These are phyloP conservation scores for Sarcophaga variegata DNA, from an alignment of 2,888 invertebrate genomes.

Conservation along the genomic window DNA sequence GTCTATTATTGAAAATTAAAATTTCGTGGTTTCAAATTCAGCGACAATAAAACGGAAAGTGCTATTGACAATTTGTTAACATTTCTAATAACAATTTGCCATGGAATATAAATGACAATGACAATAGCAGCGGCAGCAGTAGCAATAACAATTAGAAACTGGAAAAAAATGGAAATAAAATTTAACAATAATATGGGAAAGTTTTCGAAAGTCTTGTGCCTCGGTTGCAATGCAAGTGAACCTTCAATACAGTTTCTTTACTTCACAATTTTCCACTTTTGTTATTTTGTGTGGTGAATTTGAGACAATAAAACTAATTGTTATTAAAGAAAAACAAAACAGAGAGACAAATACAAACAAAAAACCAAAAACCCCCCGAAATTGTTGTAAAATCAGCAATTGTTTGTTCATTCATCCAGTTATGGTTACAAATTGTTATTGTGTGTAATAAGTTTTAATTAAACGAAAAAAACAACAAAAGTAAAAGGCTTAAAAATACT, in stretches of 20 bases:
- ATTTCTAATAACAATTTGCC: constrained; percentile 51
- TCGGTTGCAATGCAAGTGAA: background rate
- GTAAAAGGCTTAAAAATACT: too few relatives aligned
- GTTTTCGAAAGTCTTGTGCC: constrained; percentile 53
- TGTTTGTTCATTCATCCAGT: constrained; percentile 47
- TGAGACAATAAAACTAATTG: constrained; percentile 61
- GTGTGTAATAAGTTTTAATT: constrained; percentile 59
- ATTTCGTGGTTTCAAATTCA: constrained; percentile 9
- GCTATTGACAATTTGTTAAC: constrained; percentile 65
- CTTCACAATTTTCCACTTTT: constrained; percentile 18
- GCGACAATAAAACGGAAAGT: constrained; percentile 57
- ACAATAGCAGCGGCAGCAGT: background rate
- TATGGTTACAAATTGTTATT: constrained; percentile 61
- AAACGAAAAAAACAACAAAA: constrained; percentile 18
- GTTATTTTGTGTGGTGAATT: background rate
- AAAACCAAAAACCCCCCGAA: constrained; percentile 14
- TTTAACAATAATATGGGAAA: constrained; percentile 63
- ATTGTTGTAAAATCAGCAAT: constrained; percentile 28
- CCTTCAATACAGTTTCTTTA: constrained; percentile 12
- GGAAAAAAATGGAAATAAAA: constrained; percentile 27
- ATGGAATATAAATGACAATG: constrained; percentile 35
- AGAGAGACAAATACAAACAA: background rate
- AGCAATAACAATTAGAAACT: background rate
- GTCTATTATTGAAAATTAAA: background rate
- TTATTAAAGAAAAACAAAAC: constrained; percentile 14